phyloP scores from a whole-genome alignment of 2,113 vertebrate species.

The Hemiscyllium ocellatum region DNA sequence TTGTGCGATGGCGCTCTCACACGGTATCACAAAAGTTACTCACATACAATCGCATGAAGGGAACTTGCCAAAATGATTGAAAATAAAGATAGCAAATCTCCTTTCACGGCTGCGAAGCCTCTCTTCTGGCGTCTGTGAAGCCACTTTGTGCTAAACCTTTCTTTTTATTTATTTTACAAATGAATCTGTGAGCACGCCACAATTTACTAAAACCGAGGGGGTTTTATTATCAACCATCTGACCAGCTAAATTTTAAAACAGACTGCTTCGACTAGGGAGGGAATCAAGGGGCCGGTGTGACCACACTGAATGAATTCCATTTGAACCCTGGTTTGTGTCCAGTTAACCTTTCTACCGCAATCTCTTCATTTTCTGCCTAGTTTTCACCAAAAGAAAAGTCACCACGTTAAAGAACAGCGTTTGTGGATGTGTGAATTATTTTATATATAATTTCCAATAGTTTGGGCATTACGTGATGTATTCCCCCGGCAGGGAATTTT shows the following conservation, averaged over 20 bases:
- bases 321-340: not conserved
- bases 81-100: not conserved
- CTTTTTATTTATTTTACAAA: not conserved
- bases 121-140: not conserved
- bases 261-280: no score
- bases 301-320: not conserved
- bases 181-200: not conserved
- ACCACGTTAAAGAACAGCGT: not conserved
- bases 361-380: not conserved
- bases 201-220: not conserved
- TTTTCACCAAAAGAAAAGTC: no score
- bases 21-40: not conserved
- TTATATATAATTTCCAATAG: no score
- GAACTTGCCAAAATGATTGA: slow-evolving; percentile 23
- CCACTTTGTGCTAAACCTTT: not conserved
- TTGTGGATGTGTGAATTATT: not conserved
- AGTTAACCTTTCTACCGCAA: not conserved
- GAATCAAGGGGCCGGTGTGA: not conserved
- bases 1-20: not conserved
- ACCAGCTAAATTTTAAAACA: not conserved
- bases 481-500: not conserved
- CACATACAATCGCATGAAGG: not conserved
- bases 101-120: not conserved
- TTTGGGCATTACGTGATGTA: not conserved
- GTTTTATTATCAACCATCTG: not conserved